A percentile compares a stretch with the other conserved stretches of the same genome.
These are phyloP conservation scores for Brachylomia viminalis DNA, from an alignment of 2,888 invertebrate genomes.

Conservation along the genomic window DNA sequence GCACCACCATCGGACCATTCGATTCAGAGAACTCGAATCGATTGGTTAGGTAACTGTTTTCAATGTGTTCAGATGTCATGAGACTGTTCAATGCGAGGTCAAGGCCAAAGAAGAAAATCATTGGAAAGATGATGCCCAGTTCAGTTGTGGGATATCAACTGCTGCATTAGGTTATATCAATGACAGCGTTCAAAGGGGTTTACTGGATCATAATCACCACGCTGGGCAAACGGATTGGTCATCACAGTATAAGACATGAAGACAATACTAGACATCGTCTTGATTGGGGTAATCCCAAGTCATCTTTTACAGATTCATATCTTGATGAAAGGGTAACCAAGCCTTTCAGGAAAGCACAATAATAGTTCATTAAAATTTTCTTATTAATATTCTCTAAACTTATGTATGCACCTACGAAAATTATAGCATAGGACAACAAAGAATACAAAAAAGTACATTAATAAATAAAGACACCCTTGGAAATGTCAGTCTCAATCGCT, in stretches of 20 bases:
- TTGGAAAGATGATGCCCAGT: neutral
- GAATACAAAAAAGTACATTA: conserved; percentile 2
- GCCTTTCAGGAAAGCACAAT: neutral
- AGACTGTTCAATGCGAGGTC: neutral
- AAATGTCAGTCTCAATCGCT: conserved; percentile 45
- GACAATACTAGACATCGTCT: neutral
- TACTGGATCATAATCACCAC: neutral
- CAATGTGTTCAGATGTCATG: conserved; percentile 21
- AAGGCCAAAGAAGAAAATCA: neutral
- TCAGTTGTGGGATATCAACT: neutral
- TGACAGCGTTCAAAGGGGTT: neutral
- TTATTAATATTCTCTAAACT: no score
- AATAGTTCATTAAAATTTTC: neutral
- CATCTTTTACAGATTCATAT: neutral
- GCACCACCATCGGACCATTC: conserved; percentile 48
- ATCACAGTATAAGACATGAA: neutral
- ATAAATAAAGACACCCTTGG: conserved; percentile 37
- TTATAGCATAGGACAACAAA: conserved; percentile 1
- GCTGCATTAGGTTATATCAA: neutral
- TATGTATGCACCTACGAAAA: neutral
- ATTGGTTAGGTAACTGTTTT: conserved; percentile 47
- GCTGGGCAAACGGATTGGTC: neutral
- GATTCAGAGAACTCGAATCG: conserved; percentile 52
- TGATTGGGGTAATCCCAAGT: neutral
- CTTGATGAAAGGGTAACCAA: neutral